phyloP scores from a whole-genome alignment of 2,797 vertebrate genomes.

The Poeciliopsis turneri region DNA sequence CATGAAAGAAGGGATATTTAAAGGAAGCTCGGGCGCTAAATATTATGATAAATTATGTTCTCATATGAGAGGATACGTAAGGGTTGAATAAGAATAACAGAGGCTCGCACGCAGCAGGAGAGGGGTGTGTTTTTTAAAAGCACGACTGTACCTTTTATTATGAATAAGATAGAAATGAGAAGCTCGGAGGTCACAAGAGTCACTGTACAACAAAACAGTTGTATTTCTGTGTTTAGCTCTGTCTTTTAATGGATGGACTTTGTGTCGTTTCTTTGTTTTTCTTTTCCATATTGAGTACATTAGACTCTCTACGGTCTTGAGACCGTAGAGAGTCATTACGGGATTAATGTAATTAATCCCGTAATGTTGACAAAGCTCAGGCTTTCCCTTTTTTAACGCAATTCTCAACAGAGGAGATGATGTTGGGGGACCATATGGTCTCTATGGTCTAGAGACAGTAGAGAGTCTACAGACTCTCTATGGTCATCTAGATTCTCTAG shows the following conservation, averaged over 20 bases:
- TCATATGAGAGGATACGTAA: slow-evolving; percentile 73
- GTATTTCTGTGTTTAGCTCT: background rate
- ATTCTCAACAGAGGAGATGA: slow-evolving; percentile 68
- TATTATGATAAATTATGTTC: slow-evolving; percentile 80
- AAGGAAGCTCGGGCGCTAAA: slow-evolving; percentile 76
- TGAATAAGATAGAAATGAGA: slow-evolving; percentile 8
- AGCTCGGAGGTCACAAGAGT: background rate
- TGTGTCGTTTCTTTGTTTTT: background rate
- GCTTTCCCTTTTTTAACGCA: slow-evolving; percentile 80
- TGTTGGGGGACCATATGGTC: slow-evolving; percentile 64
- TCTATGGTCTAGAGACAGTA: slow-evolving; percentile 35
- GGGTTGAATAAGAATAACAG: slow-evolving; percentile 71
- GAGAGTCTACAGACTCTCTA: too few species aligned
- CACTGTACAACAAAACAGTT: background rate
- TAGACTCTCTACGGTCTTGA: background rate
- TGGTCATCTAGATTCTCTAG: too few species aligned
- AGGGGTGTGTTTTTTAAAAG: slow-evolving; percentile 26
- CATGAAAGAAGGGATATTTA: slow-evolving; percentile 79
- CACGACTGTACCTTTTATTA: slow-evolving; percentile 22
- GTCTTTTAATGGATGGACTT: background rate
- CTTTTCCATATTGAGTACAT: background rate
- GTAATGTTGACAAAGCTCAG: slow-evolving; percentile 68
- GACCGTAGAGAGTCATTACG: too few species aligned
- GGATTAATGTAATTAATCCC: slow-evolving; percentile 37
- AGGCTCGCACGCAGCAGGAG: slow-evolving; percentile 61